Conservation (phyloP, 2,113 vertebrate genomes). For the human region DNA sequence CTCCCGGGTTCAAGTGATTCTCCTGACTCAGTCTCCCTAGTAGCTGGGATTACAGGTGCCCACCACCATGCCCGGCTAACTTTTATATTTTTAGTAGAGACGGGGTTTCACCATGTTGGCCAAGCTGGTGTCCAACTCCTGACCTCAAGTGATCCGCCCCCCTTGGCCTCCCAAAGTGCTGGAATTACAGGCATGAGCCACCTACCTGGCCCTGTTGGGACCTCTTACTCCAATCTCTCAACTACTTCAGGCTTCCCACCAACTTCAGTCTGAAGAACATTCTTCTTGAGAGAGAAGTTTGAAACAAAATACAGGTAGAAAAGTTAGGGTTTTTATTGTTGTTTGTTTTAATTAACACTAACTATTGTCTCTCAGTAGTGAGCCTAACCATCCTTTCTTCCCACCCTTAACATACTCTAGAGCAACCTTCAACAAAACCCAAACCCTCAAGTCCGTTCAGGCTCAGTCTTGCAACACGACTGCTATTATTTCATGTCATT, state of each 20-base stretch:
- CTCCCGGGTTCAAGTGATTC: no score
- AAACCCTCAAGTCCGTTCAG: neutral
- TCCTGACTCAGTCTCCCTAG: no score
- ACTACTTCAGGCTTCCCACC: neutral
- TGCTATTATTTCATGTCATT: neutral
- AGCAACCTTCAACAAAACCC: neutral
- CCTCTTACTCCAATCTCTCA: neutral
- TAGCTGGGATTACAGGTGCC: no score
- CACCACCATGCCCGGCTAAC: no score
- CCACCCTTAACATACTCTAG: neutral
- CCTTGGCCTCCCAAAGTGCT: no score
- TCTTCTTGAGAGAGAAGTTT: neutral
- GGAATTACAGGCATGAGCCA: no score
- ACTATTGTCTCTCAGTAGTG: neutral
- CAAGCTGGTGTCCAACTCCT: no score
- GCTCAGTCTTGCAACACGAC: neutral
- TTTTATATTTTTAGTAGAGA: no score
- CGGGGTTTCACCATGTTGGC: no score
- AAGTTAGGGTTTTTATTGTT: neutral
- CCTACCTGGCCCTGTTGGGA: neutral
- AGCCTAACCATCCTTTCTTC: neutral
- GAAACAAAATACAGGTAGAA: neutral
- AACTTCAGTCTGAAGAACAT: neutral
- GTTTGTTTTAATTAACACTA: neutral
- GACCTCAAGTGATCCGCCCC: no score